Base-by-base conservation (phyloP, 2,797 vertebrate genomes). In the Myotis myotis region DNA sequence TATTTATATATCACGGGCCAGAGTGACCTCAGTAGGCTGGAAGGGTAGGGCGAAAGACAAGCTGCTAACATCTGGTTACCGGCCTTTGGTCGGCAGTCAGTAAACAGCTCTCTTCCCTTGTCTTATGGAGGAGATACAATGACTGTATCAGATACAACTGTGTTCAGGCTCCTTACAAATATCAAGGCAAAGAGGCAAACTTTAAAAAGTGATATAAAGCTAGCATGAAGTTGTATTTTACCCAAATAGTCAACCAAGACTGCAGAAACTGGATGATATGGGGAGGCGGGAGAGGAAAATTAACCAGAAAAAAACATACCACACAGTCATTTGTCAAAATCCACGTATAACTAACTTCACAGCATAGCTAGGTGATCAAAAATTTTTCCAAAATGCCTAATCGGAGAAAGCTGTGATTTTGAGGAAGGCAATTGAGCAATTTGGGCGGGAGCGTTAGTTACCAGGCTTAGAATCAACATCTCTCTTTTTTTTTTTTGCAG, bases 141-240 rank as follows among this genome's bases (percentile, higher is more conserved):
- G 70, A 72, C 17, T 1, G 2, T 49, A 38, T 51, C 30, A 76
- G 51, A 87, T 25, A 30, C 3, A 38, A 79, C 17, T 84, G 66
- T 76, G 72, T 87, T 71, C 62, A 62, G 0, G 3, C 53, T 66
- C 20, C 49, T 81, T 68, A 38, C 8, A 72, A 91, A 19, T 15
- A 57, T 3, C 38, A 64, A 7, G 36, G 20, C 38, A 79, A 75
- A 87, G 33, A 87, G 57, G 16, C 44, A 88, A 85, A 74, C 30
- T 74, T 90, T 71, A 6, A 2, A 60, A 90, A 66, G 47, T 72
- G 38, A 83, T 22, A 4, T 20, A 38, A 87, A 96, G 94, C 30
- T 89, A 87, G 51, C 22, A 33, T 3, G 17, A 90, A 57, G 47
- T 71, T 75, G 30, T 57, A 82, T 25, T 95, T 79, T 55, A 80